These are phyloP conservation scores for Drosophila suzukii DNA, from an alignment of 1,140 invertebrate genomes.

Conservation along the genomic window DNA sequence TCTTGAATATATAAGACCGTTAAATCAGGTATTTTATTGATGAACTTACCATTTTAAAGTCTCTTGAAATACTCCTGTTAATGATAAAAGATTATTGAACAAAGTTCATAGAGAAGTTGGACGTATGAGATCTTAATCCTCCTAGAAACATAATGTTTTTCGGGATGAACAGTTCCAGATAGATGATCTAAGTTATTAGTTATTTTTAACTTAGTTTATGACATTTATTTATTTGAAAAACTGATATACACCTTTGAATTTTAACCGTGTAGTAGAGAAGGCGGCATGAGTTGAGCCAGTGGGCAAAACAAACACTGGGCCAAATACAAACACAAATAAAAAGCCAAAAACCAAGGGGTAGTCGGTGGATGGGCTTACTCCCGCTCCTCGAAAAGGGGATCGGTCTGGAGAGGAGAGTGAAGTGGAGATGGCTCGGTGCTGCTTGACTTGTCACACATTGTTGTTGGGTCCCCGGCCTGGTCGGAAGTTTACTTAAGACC, in stretches of 20 bases:
- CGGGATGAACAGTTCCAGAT: no score
- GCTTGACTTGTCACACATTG: constrained; percentile 79
- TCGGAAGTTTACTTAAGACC: constrained; percentile 82
- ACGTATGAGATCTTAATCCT: no score
- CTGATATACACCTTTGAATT: background rate
- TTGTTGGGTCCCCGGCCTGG: constrained; percentile 21
- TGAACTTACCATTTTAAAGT: no score
- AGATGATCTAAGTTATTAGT: background rate
- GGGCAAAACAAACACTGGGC: constrained; percentile 71
- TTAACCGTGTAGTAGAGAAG: constrained; percentile 16
- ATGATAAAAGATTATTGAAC: no score
- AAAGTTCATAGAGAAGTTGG: no score
- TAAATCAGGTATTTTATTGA: no score
- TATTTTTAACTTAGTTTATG: background rate
- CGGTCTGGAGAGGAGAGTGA: background rate
- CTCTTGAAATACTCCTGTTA: no score
- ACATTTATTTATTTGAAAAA: no score
- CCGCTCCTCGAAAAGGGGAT: background rate
- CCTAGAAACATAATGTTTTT: no score
- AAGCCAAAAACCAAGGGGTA: constrained; percentile 44
- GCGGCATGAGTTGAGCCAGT: constrained; percentile 65
- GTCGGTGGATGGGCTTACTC: background rate
- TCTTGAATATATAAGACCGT: no score
- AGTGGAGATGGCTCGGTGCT: constrained; percentile 34
- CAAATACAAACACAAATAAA: constrained; percentile 76